Conservation (phyloP, 2,113 vertebrate genomes). For the Charadrius vociferus region DNA sequence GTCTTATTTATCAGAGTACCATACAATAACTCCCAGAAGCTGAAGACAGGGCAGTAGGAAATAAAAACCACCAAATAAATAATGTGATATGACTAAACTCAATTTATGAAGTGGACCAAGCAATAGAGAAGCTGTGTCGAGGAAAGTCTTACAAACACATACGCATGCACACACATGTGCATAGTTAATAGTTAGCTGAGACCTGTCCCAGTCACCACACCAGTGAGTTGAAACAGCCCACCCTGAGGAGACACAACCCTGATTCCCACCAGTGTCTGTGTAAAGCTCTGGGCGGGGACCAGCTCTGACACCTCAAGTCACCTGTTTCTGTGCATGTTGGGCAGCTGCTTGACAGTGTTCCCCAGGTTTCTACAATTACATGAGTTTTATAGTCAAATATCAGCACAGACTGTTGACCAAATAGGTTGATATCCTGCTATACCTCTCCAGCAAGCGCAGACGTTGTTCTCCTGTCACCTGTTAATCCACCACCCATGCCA, state of each 20-base stretch:
- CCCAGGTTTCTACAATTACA: not conserved
- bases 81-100: not conserved
- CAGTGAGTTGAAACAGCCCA: not conserved
- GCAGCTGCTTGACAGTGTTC: not conserved
- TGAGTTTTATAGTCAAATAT: not conserved
- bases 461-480: not conserved
- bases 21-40: not conserved
- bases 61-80: not conserved
- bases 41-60: not conserved
- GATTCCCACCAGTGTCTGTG: accelerated
- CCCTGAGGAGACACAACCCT: not conserved
- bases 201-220: not conserved
- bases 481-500: not conserved
- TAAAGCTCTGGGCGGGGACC: not conserved
- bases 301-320: not conserved
- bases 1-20: not conserved
- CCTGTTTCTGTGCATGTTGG: accelerated
- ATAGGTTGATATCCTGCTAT: not conserved
- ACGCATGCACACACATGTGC: accelerated
- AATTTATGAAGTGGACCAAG: not conserved
- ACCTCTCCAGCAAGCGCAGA: not conserved
- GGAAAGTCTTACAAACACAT: not conserved
- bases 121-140: not conserved
- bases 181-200: not conserved
- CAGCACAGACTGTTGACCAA: not conserved